Conservation (phyloP, 2,113 vertebrate species). For the Trogon surrucura region DNA sequence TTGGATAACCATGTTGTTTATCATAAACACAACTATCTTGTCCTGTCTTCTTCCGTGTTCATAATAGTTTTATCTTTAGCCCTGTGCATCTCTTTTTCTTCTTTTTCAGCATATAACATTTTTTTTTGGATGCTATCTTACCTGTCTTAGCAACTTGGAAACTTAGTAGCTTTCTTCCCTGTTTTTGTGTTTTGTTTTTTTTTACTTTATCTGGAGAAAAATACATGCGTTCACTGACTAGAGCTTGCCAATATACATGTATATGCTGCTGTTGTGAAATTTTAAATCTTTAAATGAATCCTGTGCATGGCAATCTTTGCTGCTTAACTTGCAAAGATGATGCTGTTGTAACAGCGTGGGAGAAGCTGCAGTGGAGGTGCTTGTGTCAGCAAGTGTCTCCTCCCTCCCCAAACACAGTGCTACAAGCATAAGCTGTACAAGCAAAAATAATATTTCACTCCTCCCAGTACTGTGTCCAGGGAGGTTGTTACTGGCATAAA, state of each 20-base stretch:
- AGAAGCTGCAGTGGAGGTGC: background rate
- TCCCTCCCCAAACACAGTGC: background rate
- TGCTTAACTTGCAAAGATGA: background rate
- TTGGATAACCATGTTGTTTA: background rate
- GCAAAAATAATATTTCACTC: background rate
- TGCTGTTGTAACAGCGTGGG: background rate
- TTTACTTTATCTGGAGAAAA: background rate
- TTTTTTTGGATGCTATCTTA: background rate
- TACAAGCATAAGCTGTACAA: background rate
- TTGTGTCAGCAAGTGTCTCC: background rate
- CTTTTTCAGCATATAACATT: background rate
- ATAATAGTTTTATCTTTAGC: background rate
- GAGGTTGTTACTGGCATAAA: background rate
- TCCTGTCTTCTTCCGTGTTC: background rate
- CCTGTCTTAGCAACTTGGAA: background rate
- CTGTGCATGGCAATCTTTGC: background rate
- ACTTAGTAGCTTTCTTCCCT: fast-evolving
- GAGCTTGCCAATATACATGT: background rate
- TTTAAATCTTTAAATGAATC: background rate
- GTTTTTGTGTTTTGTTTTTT: background rate
- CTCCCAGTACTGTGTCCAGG: background rate
- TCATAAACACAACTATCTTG: background rate
- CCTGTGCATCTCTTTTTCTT: background rate
- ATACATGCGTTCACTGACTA: background rate
- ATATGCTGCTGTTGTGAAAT: background rate